A percentile compares a stretch with the other conserved stretches of the same genome.
These are phyloP conservation scores for Galeopsomyia nigrocyanea DNA, from an alignment of 2,888 invertebrate genomes.

Conservation along the genomic window DNA sequence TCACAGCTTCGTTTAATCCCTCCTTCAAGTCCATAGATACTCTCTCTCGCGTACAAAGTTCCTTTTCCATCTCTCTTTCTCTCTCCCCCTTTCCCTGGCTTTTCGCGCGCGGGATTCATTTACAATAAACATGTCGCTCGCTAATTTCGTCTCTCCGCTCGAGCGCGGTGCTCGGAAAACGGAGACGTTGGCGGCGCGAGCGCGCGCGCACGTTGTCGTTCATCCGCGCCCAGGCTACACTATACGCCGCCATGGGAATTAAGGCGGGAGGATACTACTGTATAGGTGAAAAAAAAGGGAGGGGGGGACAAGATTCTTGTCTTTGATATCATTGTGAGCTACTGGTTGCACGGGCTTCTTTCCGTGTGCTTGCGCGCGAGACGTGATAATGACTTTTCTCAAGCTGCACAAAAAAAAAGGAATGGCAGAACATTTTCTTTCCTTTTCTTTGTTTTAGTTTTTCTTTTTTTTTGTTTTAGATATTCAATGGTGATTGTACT, in stretches of 20 bases:
- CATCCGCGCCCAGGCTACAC: background rate
- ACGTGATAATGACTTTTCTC: no score
- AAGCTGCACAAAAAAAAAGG: no score
- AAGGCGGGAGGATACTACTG: no score
- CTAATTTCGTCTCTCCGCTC: constrained; percentile 59
- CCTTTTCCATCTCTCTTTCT: constrained; percentile 17
- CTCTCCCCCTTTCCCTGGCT: constrained; percentile 6
- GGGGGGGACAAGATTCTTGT: constrained; percentile 5
- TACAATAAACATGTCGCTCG: constrained; percentile 68
- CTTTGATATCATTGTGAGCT: background rate
- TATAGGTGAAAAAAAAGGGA: background rate
- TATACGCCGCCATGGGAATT: no score
- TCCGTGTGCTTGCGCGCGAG: background rate
- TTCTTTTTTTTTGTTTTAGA: constrained; percentile 1
- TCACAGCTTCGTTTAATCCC: constrained; percentile 35
- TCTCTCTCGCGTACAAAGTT: constrained; percentile 2
- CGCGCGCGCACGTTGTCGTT: constrained; percentile 17
- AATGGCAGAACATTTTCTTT: no score
- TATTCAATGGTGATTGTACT: no score
- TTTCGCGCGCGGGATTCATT: constrained; percentile 62
- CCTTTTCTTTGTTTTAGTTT: no score
- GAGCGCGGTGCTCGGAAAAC: constrained; percentile 40
- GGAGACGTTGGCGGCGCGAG: constrained; percentile 30
- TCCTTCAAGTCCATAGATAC: constrained; percentile 29
- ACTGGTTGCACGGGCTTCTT: background rate